phyloP scores from a whole-genome alignment of 2,888 invertebrate genomes.

The Tiphia femorata region DNA sequence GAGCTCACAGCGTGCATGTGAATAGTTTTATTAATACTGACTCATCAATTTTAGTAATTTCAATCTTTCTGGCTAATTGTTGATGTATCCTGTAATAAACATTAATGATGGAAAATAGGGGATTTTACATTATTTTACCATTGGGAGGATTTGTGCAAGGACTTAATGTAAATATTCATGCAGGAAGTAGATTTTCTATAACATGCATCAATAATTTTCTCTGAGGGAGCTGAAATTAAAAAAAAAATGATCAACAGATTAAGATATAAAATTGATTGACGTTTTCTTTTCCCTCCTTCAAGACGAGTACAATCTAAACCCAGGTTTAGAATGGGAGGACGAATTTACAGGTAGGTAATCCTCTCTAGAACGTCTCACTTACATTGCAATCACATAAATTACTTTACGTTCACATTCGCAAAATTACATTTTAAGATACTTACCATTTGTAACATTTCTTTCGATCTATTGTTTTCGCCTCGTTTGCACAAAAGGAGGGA shows the following conservation, averaged over 20 bases:
- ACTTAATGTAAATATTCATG: neutral
- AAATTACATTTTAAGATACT: constrained; percentile 31
- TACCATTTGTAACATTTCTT: too few relatives aligned
- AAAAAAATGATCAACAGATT: constrained; percentile 49
- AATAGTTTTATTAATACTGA: constrained; percentile 42
- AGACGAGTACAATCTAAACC: constrained; percentile 99
- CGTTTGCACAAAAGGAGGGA: constrained; percentile 40
- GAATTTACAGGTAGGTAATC: constrained; percentile 97
- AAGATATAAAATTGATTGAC: constrained; percentile 69
- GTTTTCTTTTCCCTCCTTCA: constrained; percentile 78
- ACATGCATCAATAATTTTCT: constrained; percentile 42
- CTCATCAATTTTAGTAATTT: constrained; percentile 37
- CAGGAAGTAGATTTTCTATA: too few relatives aligned
- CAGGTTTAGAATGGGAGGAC: constrained; percentile 99
- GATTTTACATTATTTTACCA: neutral
- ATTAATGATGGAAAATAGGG: neutral
- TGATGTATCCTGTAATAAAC: too few relatives aligned
- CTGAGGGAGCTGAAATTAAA: constrained; percentile 39
- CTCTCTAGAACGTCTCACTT: constrained; percentile 60
- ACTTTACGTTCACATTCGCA: constrained; percentile 33
- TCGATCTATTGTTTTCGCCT: constrained; percentile 18
- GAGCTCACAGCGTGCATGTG: constrained; percentile 46
- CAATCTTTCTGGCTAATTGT: constrained; percentile 41
- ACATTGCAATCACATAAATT: too few relatives aligned
- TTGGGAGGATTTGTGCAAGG: neutral